Evolutionary conservation across 2,888 invertebrate genomes (phyloP), one percentile per base, ranked within the genome.

Genomic region (Ichneumoninae sp.): DNA sequence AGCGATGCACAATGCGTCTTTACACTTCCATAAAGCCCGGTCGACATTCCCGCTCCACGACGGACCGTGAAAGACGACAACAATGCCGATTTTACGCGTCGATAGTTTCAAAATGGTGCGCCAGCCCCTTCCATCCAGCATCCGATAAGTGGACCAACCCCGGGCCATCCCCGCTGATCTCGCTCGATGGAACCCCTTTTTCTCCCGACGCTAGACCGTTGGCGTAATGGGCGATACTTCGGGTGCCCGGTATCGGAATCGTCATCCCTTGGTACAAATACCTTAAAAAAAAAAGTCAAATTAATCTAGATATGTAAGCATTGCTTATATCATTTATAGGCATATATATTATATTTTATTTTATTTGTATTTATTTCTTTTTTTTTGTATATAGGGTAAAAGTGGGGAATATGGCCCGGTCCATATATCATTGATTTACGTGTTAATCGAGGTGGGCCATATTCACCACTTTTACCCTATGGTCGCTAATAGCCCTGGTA

Each of bases 71-170:
- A 87, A 87, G 86, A 88, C 74, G 60, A 50, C 81, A 81, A 92
- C 90, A 93, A 92, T 91, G 90, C 88, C 86, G 91, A 93, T 92
- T 92, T 92, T 89, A 90, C 91, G 88, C 89, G 89, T 89, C 88
- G 91, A 91, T 91, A 90, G 87, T 83, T 89, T 86, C 89, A 88
- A 91, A 91, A 89, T 90, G 88, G 88, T 89, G 87, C 89, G 33
- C 50, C 44, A 90, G 88, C 89, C 89, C 89, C 88, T 89, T 84
- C 82, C 70, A 85, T 74, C 78, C 13, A n/a, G n/a, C 75, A 62
- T 70, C 60, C 33, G 22, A 22, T 71, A 47, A 70, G 50, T 65
- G 44, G 10, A 75, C 66, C 19, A 82, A 80, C 78, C 77, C 80
- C 66, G 80, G 66, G 72, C 77, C 47, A 57, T 57, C n/a, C 10